Evolutionary conservation across 2,888 invertebrate species (phyloP).

Genomic region (Napeogenes sylphis): DNA sequence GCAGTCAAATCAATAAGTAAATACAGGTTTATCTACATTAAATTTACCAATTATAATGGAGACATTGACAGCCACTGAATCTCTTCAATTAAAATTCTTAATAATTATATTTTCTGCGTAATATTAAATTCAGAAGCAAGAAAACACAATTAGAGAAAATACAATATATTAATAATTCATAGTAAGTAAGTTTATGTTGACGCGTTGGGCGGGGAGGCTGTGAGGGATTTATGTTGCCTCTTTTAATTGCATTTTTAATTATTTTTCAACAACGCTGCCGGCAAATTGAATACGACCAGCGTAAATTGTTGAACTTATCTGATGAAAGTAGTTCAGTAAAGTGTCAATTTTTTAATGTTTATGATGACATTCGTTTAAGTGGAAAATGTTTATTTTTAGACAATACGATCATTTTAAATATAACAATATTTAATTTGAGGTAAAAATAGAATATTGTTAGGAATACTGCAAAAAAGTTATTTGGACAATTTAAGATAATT

Average conservation of each 20-base stretch:
- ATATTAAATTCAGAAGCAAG: slow-evolving; percentile 23
- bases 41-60: no score
- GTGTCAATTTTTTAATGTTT: slow-evolving; percentile 27
- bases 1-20: no score
- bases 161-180: slow-evolving; percentile 33
- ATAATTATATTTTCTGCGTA: no score
- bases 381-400: slow-evolving; percentile 10
- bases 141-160: slow-evolving; percentile 39
- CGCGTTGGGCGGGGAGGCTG: slow-evolving; percentile 55
- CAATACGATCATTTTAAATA: not conserved
- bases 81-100: no score
- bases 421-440: no score
- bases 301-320: slow-evolving; percentile 56
- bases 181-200: slow-evolving; percentile 34
- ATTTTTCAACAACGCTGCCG: slow-evolving; percentile 67
- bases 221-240: slow-evolving; percentile 67
- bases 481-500: no score
- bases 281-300: slow-evolving; percentile 66
- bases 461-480: no score
- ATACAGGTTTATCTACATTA: no score
- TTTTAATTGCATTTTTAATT: slow-evolving; percentile 76
- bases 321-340: slow-evolving; percentile 30
- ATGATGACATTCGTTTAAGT: slow-evolving; percentile 21
- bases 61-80: no score
- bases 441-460: no score